Base-by-base conservation (phyloP, 2,113 vertebrate genomes). In the Rhizomys pruinosus region DNA sequence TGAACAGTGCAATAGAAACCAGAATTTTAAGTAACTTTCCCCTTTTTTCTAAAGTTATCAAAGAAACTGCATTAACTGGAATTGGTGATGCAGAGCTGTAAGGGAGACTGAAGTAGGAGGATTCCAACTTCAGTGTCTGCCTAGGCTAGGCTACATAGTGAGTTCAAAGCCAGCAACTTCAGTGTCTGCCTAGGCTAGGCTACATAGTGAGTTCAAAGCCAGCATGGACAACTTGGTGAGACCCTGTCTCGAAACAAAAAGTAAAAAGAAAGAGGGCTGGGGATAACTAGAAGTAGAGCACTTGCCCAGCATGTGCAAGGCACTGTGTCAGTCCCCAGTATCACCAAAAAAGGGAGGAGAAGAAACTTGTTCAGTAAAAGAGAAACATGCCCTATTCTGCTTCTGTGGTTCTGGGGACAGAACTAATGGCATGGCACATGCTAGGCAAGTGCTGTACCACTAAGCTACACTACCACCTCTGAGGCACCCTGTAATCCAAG, bases 21-120 rank as follows among this genome's bases (percentile, higher is more conserved):
- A 92, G 69, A 85, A 92, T 25, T 34, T 63, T 61, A 87, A 64
- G 22, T 80, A 93, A 63, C 37, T 57, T 87, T 52, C 85, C 16
- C 27, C 23, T 25, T 89, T 91, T 92, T 20, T 95, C 73, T 95
- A 93, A 81, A 90, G 74, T 44, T 92, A 84, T 74, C 22, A 89
- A 76, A 23, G 11, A 32, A 10, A 10, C 66, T 68, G 11, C 32
- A 32, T 68, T 68, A 29, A 27, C 29, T 68, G 66, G 66, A 29
- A 68, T 29, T 68, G 32, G 9, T 66, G 64, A 23, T 66, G 29
- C 27, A 34, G 29, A 68, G 32, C 66, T 34, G 32, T 9, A 13
- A 34, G 29, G 66, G 66, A 68, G 66, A 27, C 29, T 15, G 32
- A 34, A 11, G 32, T 10, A 68, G 64, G 66, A 68, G 66, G 20